Percentiles rank a stretch among this genome's conserved stretches.
Conservation (phyloP, 2,888 invertebrate genomes). For the Lamellibrachia columna region DNA sequence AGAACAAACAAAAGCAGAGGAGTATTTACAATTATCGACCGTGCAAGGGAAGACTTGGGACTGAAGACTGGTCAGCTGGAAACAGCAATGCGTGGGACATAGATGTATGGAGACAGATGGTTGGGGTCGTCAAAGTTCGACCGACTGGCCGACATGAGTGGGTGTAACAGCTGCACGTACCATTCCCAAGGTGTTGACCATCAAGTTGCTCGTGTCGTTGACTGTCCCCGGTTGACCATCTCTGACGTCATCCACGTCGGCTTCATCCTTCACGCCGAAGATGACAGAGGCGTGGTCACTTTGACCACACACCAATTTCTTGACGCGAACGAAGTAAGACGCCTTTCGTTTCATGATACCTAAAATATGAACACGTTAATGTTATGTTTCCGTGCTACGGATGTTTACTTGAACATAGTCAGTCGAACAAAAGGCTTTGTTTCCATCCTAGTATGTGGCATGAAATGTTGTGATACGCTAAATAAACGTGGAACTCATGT, state of each 20-base stretch:
- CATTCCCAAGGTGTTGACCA: not conserved
- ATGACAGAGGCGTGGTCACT: not conserved
- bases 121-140: too few relatives aligned
- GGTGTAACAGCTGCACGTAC: not conserved
- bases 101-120: too few relatives aligned
- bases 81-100: too few relatives aligned
- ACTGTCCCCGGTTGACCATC: not conserved
- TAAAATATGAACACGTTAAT: not conserved
- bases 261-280: not conserved
- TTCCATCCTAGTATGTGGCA: too few relatives aligned
- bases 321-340: not conserved
- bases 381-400: not conserved
- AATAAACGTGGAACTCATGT: too few relatives aligned
- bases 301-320: not conserved
- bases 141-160: not conserved
- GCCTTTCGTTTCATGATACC: not conserved
- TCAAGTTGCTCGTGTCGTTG: not conserved
- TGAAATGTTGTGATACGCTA: too few relatives aligned
- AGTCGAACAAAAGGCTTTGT: not conserved
- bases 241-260: not conserved
- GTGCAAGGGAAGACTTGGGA: too few relatives aligned
- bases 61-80: too few relatives aligned
- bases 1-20: too few relatives aligned
- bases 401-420: not conserved
- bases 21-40: too few relatives aligned